Evolutionary conservation across 2,888 invertebrate species (phyloP), one percentile per base, ranked within the genome.

Genomic region (Tenthredo amoena): DNA sequence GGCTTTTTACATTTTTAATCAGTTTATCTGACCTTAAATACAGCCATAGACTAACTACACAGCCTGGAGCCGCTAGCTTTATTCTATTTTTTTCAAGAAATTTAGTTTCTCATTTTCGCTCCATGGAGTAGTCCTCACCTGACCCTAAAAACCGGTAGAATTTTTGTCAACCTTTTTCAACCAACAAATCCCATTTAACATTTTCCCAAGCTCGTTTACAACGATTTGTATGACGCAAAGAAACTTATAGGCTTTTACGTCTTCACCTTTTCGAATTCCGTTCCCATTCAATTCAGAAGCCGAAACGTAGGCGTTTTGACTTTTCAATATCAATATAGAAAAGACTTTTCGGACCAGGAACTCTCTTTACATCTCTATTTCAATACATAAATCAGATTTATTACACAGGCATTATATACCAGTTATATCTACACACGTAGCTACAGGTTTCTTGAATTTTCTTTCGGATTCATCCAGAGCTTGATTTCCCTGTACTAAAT

Each of bases 221-320:
- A 62, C 62, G 62, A 81, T 81, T 81, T 81, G n/a, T 43, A 40
- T 62, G 18, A 62, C 62, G 40, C 18, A 62, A 21, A 31, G 50
- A 81, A 81, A 43, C 26, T 43, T 12, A 9, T 12, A 9, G 15
- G 9, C 81, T 21, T 40, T 81, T 21, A 58, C n/a, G 12, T 18
- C 7, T 77, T 7, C 55, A 55, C 40, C 77, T 55, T 47, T 47
- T 15, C 15, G 58, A 62, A 81, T 62, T 81, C 21, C 15, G 40
- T 62, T 15, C 40, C 81, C 34, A 81, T 81, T 62, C 62, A 62
- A 81, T 62, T 62, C 81, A 21, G 21, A 1, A 21, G 62, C 6
- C 81, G 50, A 77, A 21, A n/a, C 81, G 81, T 81, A 62, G 81
- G 81, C 81, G 81, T 58, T 81, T 81, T 15, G 37, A 81, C 58